phyloP scores from a whole-genome alignment of 2,888 invertebrate genomes.

The Eurytoma adleriae region DNA sequence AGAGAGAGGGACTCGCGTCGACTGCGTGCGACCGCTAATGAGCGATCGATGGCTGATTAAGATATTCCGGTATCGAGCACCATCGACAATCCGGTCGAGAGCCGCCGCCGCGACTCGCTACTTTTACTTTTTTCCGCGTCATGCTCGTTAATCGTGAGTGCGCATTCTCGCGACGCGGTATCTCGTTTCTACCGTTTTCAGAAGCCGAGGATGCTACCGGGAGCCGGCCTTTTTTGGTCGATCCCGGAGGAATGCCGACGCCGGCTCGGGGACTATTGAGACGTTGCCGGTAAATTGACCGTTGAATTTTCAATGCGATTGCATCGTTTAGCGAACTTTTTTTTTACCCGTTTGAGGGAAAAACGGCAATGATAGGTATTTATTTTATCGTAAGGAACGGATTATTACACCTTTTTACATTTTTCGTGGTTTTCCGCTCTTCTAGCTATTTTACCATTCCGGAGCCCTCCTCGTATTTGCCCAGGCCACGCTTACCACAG shows the following conservation, averaged over 20 bases:
- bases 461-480: too few species aligned
- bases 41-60: conserved; percentile 46
- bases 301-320: not conserved
- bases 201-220: not conserved
- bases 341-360: too few species aligned
- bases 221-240: conserved; percentile 1
- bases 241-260: not conserved
- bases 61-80: conserved; percentile 9
- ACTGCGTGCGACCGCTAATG: conserved; percentile 29
- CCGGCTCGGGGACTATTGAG: not conserved
- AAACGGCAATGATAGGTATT: too few species aligned
- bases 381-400: too few species aligned
- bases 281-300: not conserved
- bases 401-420: too few species aligned
- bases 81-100: not conserved
- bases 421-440: too few species aligned
- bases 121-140: conserved; percentile 31
- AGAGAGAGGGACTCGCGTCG: not conserved
- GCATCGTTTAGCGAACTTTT: too few species aligned
- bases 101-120: not conserved
- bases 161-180: not conserved
- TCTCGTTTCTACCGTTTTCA: conserved; percentile 33
- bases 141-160: not conserved
- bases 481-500: too few species aligned
- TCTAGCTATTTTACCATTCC: too few species aligned